Evolutionary conservation across 2,113 vertebrate genomes (phyloP).

Genomic region (Ia io): DNA sequence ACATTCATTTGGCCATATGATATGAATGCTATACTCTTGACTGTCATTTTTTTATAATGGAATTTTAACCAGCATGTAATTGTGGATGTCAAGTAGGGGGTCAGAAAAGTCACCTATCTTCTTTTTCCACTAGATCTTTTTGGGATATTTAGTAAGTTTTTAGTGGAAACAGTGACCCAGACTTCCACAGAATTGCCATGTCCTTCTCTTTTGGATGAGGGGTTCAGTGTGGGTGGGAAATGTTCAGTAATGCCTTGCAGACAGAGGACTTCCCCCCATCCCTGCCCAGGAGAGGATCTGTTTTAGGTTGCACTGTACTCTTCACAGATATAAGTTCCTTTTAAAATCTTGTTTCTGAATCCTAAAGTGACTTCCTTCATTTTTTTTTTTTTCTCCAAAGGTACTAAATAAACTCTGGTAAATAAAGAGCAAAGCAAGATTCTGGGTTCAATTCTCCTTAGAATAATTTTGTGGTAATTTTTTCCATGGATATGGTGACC

Average conservation of each 20-base stretch:
- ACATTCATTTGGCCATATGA: neutral
- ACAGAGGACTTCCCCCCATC: neutral
- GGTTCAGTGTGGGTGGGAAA: neutral
- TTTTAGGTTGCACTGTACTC: neutral
- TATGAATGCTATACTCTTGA: neutral
- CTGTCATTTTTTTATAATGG: neutral
- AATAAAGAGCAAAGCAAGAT: neutral
- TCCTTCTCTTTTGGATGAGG: neutral
- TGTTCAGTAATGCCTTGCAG: neutral
- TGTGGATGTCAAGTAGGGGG: neutral
- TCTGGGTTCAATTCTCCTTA: neutral
- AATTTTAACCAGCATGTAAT: slow-evolving; percentile 25
- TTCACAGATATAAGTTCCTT: neutral
- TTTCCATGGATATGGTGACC: neutral
- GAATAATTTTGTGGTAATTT: neutral
- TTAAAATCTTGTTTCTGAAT: neutral
- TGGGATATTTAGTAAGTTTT: slow-evolving; percentile 2
- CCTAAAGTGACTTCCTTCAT: neutral
- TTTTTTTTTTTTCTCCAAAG: neutral
- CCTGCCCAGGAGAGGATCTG: neutral
- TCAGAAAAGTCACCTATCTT: neutral
- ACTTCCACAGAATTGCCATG: neutral
- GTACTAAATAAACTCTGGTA: neutral
- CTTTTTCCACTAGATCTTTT: neutral
- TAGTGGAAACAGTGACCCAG: neutral